Evolutionary conservation across 2,888 invertebrate species (phyloP).

Genomic region (Lithosia quadra): DNA sequence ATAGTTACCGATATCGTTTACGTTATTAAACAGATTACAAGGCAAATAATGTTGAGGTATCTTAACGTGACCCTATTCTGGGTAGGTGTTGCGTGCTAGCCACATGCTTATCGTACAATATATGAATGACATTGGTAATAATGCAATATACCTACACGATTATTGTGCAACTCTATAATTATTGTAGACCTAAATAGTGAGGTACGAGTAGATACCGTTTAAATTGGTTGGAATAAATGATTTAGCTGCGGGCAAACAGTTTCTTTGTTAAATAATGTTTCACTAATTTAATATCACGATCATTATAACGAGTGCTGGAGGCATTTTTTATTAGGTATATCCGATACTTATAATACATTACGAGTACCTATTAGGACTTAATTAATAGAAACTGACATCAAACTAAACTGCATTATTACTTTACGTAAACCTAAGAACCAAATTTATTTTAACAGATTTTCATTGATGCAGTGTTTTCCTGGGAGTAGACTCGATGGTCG

Average conservation of each 20-base stretch:
- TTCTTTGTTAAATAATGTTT: neutral
- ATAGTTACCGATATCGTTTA: neutral
- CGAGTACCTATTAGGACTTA: no score
- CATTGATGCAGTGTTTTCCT: no score
- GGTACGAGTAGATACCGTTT: neutral
- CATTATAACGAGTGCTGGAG: neutral
- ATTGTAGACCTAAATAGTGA: neutral
- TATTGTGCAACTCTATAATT: constrained; percentile 7
- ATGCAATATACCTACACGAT: constrained; percentile 3
- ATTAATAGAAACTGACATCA: neutral
- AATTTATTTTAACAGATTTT: no score
- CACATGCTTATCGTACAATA: constrained; percentile 5
- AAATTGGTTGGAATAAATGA: neutral
- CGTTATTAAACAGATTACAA: neutral
- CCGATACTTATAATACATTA: no score
- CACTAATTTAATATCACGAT: neutral
- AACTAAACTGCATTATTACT: neutral
- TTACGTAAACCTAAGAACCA: no score
- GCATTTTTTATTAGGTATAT: no score
- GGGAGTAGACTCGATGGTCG: no score
- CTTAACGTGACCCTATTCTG: constrained; percentile 1
- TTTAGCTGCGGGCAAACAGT: neutral
- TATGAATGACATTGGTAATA: constrained; percentile 4
- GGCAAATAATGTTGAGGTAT: neutral
- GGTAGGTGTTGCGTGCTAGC: neutral